Base-by-base conservation (phyloP, 2,888 invertebrate genomes). In the Sclerodermus sp. region DNA sequence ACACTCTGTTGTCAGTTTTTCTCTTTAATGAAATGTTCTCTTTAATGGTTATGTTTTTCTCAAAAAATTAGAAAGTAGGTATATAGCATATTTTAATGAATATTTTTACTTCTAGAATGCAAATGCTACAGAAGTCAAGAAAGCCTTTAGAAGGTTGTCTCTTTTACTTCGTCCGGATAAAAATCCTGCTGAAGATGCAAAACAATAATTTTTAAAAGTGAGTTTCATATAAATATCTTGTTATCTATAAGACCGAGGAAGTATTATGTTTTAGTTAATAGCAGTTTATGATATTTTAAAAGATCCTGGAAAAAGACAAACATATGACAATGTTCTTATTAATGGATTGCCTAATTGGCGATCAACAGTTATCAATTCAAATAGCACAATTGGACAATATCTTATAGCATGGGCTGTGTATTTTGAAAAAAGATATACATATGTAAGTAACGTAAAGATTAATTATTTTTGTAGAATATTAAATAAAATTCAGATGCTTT, bases 161-260 rank as follows among this genome's bases (percentile, higher is more conserved):
- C n/a, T n/a, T n/a, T n/a, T n/a, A n/a, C 79, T 93, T 39, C 98
- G 98, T 82, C 98, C 98, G 0, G 98, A 98, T 73, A 96, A 96
- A 77, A 97, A 91, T 80, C 84, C 88, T 66, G 87, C 93, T 1
- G 87, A 89, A 12, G 93, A 96, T 82, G 96, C 97, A 0, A 93
- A 94, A 66, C 87, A 89, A 12, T 89, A 93, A 77, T 98, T 98
- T 77, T 85, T 97, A 71, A 91, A 96, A 77, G 85, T 85, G 68
- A 61, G 68, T n/a, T n/a, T n/a, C 4, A 37, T 40, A 42, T 17
- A n/a, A n/a, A n/a, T n/a, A n/a, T n/a, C n/a, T n/a, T n/a, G n/a
- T n/a, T n/a, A n/a, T n/a, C n/a, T n/a, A n/a, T n/a, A 77, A 83
- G 97, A 58, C 88, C 91, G 71, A 90, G 87, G 63, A n/a, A n/a